These are phyloP conservation scores for Linurgus olivaceus DNA, from an alignment of 2,797 vertebrate species.

Conservation along the genomic window DNA sequence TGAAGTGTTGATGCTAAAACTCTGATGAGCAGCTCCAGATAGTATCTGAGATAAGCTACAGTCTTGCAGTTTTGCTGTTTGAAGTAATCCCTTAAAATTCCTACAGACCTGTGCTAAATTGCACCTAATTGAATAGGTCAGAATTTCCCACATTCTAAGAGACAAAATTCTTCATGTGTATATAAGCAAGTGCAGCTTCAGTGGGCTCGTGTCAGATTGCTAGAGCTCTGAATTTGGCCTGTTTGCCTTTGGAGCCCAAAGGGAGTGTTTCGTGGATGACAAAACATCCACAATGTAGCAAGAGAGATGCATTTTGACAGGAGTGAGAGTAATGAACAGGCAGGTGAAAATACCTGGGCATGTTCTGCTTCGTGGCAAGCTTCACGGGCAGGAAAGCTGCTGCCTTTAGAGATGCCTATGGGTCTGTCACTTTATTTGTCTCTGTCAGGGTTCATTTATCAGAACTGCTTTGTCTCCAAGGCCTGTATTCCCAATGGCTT, in stretches of 20 bases:
- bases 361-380: slow-evolving; percentile 25
- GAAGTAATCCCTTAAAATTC: background rate
- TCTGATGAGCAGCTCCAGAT: background rate
- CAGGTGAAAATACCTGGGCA: slow-evolving; percentile 62
- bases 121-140: background rate
- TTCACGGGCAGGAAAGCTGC: background rate
- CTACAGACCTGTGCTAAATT: background rate
- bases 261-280: background rate
- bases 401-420: slow-evolving; percentile 26
- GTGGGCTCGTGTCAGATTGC: background rate
- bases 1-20: background rate
- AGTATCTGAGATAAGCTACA: background rate
- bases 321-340: slow-evolving; percentile 36
- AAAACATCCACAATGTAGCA: background rate
- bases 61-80: background rate
- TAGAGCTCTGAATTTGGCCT: background rate
- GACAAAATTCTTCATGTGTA: background rate
- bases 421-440: slow-evolving; percentile 18
- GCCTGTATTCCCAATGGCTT: background rate
- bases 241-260: slow-evolving; percentile 9
- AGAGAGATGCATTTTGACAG: slow-evolving; percentile 52
- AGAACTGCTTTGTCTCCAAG: slow-evolving; percentile 36
- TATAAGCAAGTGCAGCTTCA: background rate
- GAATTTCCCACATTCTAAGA: background rate
- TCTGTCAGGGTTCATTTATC: slow-evolving; percentile 36